Conservation (phyloP, 2,113 vertebrate genomes). For the Baryphthengus martii region DNA sequence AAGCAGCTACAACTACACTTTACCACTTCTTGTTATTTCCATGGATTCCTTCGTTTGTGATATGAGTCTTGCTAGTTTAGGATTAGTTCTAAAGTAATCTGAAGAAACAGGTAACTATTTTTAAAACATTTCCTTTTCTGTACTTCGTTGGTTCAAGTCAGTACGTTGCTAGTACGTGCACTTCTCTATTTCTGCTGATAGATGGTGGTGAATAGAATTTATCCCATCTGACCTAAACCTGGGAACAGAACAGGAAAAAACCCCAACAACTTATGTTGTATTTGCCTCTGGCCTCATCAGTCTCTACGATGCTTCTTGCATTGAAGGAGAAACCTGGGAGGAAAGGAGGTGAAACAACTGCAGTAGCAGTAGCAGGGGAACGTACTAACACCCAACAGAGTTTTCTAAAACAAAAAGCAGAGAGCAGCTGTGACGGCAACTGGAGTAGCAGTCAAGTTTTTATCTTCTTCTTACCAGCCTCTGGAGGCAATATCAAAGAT, state of each 20-base stretch:
- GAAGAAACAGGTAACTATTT: background rate
- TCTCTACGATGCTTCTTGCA: background rate
- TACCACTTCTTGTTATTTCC: background rate
- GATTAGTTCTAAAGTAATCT: background rate
- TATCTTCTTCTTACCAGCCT: background rate
- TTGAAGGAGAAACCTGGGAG: background rate
- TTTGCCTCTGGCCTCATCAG: background rate
- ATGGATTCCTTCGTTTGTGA: background rate
- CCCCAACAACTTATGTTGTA: rapidly evolving
- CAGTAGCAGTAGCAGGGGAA: background rate
- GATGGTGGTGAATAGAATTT: background rate
- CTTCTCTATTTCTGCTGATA: background rate
- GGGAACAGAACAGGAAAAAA: background rate
- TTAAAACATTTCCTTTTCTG: background rate
- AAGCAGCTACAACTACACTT: background rate
- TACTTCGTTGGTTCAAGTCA: background rate
- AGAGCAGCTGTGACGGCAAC: background rate
- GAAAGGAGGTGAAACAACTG: background rate
- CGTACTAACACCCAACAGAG: background rate
- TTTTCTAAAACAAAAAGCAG: background rate
- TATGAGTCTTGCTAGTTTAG: background rate
- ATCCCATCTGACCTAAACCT: background rate
- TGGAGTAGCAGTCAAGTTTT: background rate
- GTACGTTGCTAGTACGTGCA: background rate
- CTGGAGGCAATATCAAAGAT: background rate